Evolutionary conservation across 2,113 vertebrate species (phyloP).

Genomic region (Phylloscopus trochiloides): DNA sequence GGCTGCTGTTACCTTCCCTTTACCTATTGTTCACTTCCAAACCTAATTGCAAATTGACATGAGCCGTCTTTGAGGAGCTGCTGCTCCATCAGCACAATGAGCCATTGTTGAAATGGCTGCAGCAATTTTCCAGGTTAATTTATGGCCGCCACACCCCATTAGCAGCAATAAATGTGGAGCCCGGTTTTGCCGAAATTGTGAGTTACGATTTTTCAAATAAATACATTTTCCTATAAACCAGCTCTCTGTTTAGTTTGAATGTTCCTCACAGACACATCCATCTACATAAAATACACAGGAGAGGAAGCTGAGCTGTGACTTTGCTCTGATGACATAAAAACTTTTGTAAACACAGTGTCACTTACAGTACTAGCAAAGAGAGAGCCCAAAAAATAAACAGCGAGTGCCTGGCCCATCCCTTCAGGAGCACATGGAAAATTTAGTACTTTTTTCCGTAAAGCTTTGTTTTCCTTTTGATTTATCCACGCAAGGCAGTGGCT

Average conservation of each 20-base stretch:
- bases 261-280: constrained; percentile 72
- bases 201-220: constrained; percentile 82
- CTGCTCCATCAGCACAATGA: constrained; percentile 35
- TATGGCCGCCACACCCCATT: constrained; percentile 66
- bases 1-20: background rate
- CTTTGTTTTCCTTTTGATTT: constrained; percentile 70
- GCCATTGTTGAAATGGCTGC: constrained; percentile 12
- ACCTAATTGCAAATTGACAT: background rate
- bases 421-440: constrained; percentile 69
- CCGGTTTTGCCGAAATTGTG: constrained; percentile 74
- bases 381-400: constrained; percentile 53
- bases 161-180: constrained; percentile 73
- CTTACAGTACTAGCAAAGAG: constrained; percentile 52
- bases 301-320: constrained; percentile 76
- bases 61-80: constrained; percentile 2
- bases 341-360: constrained; percentile 79
- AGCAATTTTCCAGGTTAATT: constrained; percentile 65
- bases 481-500: constrained; percentile 27
- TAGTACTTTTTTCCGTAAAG: constrained; percentile 75
- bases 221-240: constrained; percentile 78
- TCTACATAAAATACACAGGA: constrained; percentile 74
- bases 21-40: background rate
- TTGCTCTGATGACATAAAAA: constrained; percentile 79
- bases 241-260: constrained; percentile 74
- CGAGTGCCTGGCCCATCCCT: constrained; percentile 34